Evolutionary conservation across 2,113 vertebrate species (phyloP), one percentile per base, ranked within the genome.

Genomic region (Boleophthalmus pectinirostris): DNA sequence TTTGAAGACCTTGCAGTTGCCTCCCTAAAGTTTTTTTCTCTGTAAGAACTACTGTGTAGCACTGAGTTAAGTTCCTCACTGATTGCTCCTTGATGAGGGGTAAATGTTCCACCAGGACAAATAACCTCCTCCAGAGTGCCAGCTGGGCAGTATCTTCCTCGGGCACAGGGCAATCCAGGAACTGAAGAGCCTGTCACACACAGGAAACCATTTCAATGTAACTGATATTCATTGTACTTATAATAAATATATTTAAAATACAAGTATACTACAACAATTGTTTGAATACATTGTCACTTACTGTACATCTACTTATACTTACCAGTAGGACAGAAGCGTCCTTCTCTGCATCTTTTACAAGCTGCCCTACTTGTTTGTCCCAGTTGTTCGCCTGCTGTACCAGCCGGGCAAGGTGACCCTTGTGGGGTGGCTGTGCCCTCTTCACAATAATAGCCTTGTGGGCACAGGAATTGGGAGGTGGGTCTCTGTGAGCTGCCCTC

Each of bases 291-390:
- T 6, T 61, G 58, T 21, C 20, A 21, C 51, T 54, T 54, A 20
- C 58, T 61, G 33, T 72, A 61, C 72, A 45, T 29, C 35, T 54
- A 53, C 24, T 61, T 69, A 82, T 63, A 64, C 76, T 84, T 88
- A 94, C 94, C 94, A 90, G 90, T 75, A 72, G 92, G 93, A 90
- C 94, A 95, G 82, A 90, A 95, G 60, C 92, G 92, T 76, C 94
- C 94, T 89, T 94, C 94, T 21, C 86, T 84, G 69, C 94, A 95
- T 82, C 93, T 92, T 82, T 86, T 94, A 77, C 94, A 95, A 69
- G 91, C 91, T 82, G 92, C 88, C 74, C 91, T 92, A 91, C 92
- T 94, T 89, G 93, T 95, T 88, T 94, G 94, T 72, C 94, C 94
- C 85, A 92, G 85, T 91, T 94, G 92, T 87, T 91, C 91, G 77